These are phyloP conservation scores for Tricholauxania praeusta DNA, from an alignment of 2,888 invertebrate species.

Conservation along the genomic window DNA sequence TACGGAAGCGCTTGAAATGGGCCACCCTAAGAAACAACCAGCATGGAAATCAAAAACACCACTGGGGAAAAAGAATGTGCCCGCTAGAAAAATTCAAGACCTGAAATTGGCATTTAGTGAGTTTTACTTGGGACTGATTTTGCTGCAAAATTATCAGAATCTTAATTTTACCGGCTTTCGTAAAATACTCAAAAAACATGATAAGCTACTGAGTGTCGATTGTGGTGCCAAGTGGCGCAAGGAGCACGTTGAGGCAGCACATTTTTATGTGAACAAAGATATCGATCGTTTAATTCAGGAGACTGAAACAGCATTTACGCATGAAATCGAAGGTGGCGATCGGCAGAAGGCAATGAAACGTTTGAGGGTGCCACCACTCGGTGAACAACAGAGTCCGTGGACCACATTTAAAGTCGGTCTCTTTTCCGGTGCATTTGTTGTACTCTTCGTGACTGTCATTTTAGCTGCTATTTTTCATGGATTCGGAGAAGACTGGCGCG, in stretches of 20 bases:
- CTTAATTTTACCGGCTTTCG: constrained; percentile 90
- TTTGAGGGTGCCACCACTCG: constrained; percentile 85
- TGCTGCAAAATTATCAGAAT: constrained; percentile 90
- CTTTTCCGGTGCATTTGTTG: constrained; percentile 84
- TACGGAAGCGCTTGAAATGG: constrained; percentile 69
- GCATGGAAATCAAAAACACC: constrained; percentile 67
- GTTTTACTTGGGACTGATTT: constrained; percentile 87
- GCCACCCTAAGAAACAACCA: constrained; percentile 64
- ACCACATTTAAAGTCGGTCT: constrained; percentile 88
- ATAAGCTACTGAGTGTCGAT: constrained; percentile 80
- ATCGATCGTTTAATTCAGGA: constrained; percentile 86
- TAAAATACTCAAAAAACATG: constrained; percentile 91
- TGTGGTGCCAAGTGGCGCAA: constrained; percentile 83
- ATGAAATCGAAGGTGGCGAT: constrained; percentile 82
- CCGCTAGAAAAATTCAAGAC: constrained; percentile 81
- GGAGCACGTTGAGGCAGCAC: constrained; percentile 83
- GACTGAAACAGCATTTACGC: constrained; percentile 79
- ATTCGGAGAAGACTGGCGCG: constrained; percentile 72
- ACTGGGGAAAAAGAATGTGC: constrained; percentile 68
- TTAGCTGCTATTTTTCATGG: constrained; percentile 73
- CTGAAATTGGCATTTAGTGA: constrained; percentile 90
- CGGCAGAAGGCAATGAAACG: constrained; percentile 89
- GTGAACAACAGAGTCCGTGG: constrained; percentile 85
- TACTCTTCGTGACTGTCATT: constrained; percentile 79
- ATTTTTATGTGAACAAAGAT: constrained; percentile 87